A percentile compares a stretch with the other conserved stretches of the same genome.
These are phyloP conservation scores for Glossosoma conforme DNA, from an alignment of 1,140 invertebrate species.

Conservation along the genomic window DNA sequence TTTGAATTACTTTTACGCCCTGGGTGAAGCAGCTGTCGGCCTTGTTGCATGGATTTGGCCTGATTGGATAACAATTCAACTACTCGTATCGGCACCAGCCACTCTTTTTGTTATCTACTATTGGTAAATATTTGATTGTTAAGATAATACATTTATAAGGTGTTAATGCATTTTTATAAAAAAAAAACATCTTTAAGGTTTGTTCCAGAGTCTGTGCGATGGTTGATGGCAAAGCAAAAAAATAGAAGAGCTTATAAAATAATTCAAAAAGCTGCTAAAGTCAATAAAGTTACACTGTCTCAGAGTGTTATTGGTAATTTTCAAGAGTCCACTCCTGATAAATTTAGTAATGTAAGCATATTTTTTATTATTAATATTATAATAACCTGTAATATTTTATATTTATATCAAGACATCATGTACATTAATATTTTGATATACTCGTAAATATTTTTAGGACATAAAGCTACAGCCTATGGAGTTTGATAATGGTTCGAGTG, in stretches of 20 bases:
- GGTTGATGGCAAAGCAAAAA: conserved; percentile 54
- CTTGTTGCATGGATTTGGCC: conserved; percentile 53
- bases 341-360: conserved; percentile 14
- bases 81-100: conserved; percentile 53
- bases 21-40: conserved; percentile 58
- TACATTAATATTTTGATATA: background rate
- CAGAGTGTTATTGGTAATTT: conserved; percentile 40
- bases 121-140: conserved; percentile 41
- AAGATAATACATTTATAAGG: background rate
- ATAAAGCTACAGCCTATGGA: background rate
- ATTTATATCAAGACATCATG: background rate
- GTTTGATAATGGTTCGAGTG: conserved; percentile 3
- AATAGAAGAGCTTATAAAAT: conserved; percentile 49
- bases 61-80: conserved; percentile 58
- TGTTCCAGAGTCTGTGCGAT: conserved; percentile 60
- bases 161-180: background rate
- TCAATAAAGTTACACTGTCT: conserved; percentile 51
- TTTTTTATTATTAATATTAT: background rate
- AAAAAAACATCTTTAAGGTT: conserved; percentile 38
- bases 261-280: conserved; percentile 50
- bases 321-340: conserved; percentile 7
- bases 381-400: background rate
- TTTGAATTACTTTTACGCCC: conserved; percentile 60
- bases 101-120: conserved; percentile 53
- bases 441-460: background rate